These are phyloP conservation scores for Diarsia brunnea DNA, from an alignment of 2,888 invertebrate species.

Conservation along the genomic window DNA sequence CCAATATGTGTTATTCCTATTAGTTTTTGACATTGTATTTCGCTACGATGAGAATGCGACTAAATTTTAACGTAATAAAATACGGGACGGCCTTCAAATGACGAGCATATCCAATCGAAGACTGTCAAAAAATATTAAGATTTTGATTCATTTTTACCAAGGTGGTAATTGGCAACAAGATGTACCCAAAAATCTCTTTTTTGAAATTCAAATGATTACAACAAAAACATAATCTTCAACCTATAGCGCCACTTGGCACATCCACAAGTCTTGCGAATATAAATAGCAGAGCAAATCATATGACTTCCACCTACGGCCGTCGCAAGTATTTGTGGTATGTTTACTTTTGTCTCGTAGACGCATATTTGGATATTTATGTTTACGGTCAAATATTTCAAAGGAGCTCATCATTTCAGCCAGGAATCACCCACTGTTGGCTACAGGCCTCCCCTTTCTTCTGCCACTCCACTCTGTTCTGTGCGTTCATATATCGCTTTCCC, in stretches of 20 bases:
- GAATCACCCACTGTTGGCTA: too few species aligned
- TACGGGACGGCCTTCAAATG: neutral
- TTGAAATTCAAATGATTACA: constrained; percentile 20
- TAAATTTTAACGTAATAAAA: neutral
- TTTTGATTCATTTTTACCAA: neutral
- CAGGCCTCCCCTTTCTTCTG: too few species aligned
- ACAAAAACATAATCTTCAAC: neutral
- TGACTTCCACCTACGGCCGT: constrained; percentile 62
- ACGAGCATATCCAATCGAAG: neutral
- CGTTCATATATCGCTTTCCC: too few species aligned
- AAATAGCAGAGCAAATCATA: constrained; percentile 68
- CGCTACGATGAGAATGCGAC: too few species aligned
- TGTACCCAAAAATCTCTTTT: neutral
- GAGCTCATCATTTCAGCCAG: neutral
- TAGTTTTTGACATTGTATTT: neutral
- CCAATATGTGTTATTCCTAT: neutral
- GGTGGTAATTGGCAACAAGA: neutral
- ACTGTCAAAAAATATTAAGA: neutral
- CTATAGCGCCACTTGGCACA: constrained; percentile 70
- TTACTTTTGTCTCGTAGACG: constrained; percentile 20
- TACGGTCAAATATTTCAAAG: neutral
- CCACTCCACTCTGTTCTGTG: too few species aligned
- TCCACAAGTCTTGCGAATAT: constrained; percentile 36
- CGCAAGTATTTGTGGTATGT: constrained; percentile 45
- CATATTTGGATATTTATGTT: neutral